Conservation (phyloP, 2,888 invertebrate genomes). For the Saturnia japonica region DNA sequence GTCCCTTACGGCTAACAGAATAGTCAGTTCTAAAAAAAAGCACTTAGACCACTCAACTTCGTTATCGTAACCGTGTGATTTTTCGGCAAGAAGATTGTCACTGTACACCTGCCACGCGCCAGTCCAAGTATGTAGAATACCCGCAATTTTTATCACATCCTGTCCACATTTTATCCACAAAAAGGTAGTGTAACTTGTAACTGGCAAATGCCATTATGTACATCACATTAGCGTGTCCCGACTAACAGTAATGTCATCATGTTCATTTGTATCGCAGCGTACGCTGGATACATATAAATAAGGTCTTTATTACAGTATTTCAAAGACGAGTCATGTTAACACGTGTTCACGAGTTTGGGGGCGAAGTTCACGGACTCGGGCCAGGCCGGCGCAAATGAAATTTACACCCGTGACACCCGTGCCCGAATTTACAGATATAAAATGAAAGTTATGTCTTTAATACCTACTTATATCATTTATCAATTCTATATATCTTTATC, state of each 20-base stretch:
- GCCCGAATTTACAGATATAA: slow-evolving; percentile 49
- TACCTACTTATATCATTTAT: background rate
- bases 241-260: slow-evolving; percentile 74
- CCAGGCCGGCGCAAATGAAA: slow-evolving; percentile 68
- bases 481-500: no score
- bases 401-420: slow-evolving; percentile 68
- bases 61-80: background rate
- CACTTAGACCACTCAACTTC: background rate
- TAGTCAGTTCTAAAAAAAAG: no score
- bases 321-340: slow-evolving; percentile 77
- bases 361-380: slow-evolving; percentile 57
- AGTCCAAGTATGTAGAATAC: slow-evolving; percentile 20
- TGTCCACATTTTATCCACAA: slow-evolving; percentile 44
- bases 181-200: slow-evolving; percentile 54
- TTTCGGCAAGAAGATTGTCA: background rate
- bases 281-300: slow-evolving; percentile 80
- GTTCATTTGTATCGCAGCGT: slow-evolving; percentile 72
- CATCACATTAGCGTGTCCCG: slow-evolving; percentile 66
- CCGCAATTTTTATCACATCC: slow-evolving; percentile 46
- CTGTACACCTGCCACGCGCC: background rate
- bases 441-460: slow-evolving; percentile 31
- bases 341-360: slow-evolving; percentile 67
- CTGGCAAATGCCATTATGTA: slow-evolving; percentile 73
- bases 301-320: slow-evolving; percentile 76
- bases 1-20: no score